phyloP scores from a whole-genome alignment of 2,113 vertebrate genomes.

The Coryphaenoides rupestris region DNA sequence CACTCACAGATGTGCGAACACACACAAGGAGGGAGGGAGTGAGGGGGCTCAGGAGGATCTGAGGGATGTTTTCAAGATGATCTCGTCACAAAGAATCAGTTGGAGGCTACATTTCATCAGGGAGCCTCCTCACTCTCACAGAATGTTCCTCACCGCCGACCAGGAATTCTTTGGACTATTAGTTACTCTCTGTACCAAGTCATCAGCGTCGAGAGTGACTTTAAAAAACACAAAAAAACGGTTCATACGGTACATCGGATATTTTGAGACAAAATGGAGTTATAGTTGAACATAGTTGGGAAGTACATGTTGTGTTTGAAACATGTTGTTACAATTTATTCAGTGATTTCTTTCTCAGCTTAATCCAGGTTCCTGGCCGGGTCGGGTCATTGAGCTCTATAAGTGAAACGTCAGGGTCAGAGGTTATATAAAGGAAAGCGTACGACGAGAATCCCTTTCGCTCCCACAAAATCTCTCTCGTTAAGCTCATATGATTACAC shows the following conservation, averaged over 20 bases:
- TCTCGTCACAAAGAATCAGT: slow-evolving; percentile 26
- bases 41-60: slow-evolving; percentile 31
- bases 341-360: no score
- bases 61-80: slow-evolving; percentile 38
- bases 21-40: slow-evolving; percentile 1
- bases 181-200: neutral
- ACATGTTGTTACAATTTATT: no score
- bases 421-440: slow-evolving; percentile 14
- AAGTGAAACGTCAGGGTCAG: slow-evolving; percentile 1
- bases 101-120: slow-evolving; percentile 22
- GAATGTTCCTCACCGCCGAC: slow-evolving; percentile 37
- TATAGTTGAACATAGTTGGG: no score
- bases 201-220: no score
- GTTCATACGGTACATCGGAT: no score
- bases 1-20: neutral
- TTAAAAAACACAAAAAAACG: no score
- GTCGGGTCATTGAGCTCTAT: slow-evolving; percentile 14
- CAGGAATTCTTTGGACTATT: slow-evolving; percentile 22
- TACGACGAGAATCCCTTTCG: slow-evolving; percentile 25
- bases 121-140: slow-evolving; percentile 36
- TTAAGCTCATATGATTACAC: slow-evolving; percentile 24
- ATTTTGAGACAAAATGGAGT: no score
- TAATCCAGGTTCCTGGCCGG: slow-evolving; percentile 7
- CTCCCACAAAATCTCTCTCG: slow-evolving; percentile 33
- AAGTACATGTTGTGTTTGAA: no score